Evolutionary conservation across 1,140 invertebrate species (phyloP), one percentile per base, ranked within the genome.

Genomic region (Papilio xuthus): DNA sequence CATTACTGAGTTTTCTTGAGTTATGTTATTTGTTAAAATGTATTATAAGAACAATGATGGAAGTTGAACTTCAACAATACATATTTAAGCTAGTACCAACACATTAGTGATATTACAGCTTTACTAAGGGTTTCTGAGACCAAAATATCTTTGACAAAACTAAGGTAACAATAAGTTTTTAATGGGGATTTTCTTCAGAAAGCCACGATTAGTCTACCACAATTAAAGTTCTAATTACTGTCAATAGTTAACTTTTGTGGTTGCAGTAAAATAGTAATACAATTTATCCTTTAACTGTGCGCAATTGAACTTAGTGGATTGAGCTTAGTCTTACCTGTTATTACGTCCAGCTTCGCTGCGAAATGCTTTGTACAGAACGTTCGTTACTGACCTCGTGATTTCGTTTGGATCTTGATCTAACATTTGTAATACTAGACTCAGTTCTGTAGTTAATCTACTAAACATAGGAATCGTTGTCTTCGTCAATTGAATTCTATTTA

Each of bases 181-280:
- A n/a, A n/a, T n/a, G n/a, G n/a, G n/a, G n/a, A n/a, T n/a, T n/a
- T n/a, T n/a, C n/a, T n/a, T n/a, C n/a, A n/a, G n/a, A n/a, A n/a
- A n/a, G n/a, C n/a, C n/a, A n/a, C n/a, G n/a, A n/a, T 20, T 3
- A 26, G 0, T 60, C 26, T 28, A 15, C 0, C 10, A 63, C 23
- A 63, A 63, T 63, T 63, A 63, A 63, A 63, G 12, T 28, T 53
- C 50, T 63, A 63, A 63, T 28, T 26, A 15, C 26, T 63, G 12
- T 63, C 60, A 28, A 63, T 60, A 60, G n/a, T 60, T 60, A 60
- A 15, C 60, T 63, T 63, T 28, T 63, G 26, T 63, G 60, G 12
- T 28, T 63, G 60, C 23, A 13, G 56, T 60, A 60, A 60, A 60
- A 63, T 63, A 63, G 26, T 12, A 63, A 63, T 63, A 63, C 10